Evolutionary conservation across 2,113 vertebrate genomes (phyloP).

Genomic region (Corydoras maculifer): DNA sequence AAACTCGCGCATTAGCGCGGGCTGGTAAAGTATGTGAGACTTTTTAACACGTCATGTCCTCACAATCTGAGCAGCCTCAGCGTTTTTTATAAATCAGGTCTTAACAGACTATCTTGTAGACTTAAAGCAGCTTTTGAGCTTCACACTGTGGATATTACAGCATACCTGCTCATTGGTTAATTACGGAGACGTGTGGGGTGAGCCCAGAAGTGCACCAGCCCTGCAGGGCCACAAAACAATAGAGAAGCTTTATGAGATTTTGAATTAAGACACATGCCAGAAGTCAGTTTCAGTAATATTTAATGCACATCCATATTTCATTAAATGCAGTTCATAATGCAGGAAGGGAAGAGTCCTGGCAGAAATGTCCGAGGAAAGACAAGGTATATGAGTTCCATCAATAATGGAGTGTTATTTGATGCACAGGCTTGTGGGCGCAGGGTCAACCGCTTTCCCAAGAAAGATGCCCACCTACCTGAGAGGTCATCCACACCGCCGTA

Average conservation of each 20-base stretch:
- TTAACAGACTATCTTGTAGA: too few species aligned
- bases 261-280: conserved; percentile 43
- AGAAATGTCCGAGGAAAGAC: conserved; percentile 39
- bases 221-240: background rate
- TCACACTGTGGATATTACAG: background rate
- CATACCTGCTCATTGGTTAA: background rate
- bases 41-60: too few species aligned
- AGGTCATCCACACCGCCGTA: background rate
- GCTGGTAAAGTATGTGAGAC: too few species aligned
- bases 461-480: conserved; percentile 5
- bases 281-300: conserved; percentile 47
- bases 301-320: conserved; percentile 53
- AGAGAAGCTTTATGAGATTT: conserved; percentile 25
- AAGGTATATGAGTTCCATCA: conserved; percentile 47
- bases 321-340: conserved; percentile 54
- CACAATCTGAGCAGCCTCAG: too few species aligned
- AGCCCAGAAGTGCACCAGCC: too few species aligned
- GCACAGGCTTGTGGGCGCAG: conserved; percentile 7
- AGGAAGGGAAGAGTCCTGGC: conserved; percentile 19
- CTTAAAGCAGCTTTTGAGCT: too few species aligned
- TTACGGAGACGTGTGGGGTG: background rate
- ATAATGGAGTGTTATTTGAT: conserved; percentile 42
- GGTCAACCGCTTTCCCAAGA: conserved; percentile 26
- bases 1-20: too few species aligned
- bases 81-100: background rate